Conservation (phyloP, 1,140 invertebrate genomes). For the Drosophila pseudoobscura region DNA sequence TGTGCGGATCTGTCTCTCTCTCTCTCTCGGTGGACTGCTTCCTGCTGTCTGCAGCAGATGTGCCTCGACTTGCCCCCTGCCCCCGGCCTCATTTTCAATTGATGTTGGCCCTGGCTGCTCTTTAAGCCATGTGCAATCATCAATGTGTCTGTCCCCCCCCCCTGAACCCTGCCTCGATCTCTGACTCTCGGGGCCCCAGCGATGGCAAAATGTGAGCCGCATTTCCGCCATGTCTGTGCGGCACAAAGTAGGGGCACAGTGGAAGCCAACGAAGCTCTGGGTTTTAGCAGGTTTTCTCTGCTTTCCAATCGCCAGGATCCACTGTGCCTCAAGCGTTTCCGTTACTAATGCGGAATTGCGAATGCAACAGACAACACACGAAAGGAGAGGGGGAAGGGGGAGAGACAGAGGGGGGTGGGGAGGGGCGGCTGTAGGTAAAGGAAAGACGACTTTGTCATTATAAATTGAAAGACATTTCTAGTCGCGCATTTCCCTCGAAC, state of each 20-base stretch:
- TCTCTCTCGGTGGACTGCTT: neutral
- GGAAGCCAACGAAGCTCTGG: no score
- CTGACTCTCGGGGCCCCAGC: slow-evolving; percentile 12
- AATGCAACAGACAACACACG: slow-evolving; percentile 71
- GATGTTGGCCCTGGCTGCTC: slow-evolving; percentile 57
- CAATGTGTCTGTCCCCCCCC: slow-evolving; percentile 47
- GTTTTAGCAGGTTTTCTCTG: no score
- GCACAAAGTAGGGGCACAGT: slow-evolving; percentile 7
- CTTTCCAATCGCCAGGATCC: neutral
- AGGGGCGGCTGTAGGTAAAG: slow-evolving; percentile 5
- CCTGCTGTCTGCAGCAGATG: slow-evolving; percentile 47
- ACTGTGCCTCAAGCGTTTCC: slow-evolving; percentile 36
- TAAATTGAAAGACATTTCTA: slow-evolving; percentile 78
- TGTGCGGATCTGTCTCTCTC: slow-evolving; percentile 1
- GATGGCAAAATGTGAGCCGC: slow-evolving; percentile 50
- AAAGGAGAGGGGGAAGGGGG: neutral
- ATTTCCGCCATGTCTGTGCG: slow-evolving; percentile 47
- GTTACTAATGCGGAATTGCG: slow-evolving; percentile 67
- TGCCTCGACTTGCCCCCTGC: slow-evolving; percentile 6
- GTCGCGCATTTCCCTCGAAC: slow-evolving; percentile 36
- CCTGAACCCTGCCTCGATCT: slow-evolving; percentile 27
- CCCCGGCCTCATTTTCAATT: slow-evolving; percentile 71
- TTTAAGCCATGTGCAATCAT: slow-evolving; percentile 73
- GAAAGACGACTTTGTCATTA: slow-evolving; percentile 67
- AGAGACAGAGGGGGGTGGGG: neutral